Evolutionary conservation across 1,140 invertebrate genomes (phyloP).

Genomic region (Zaprionus africanus): DNA sequence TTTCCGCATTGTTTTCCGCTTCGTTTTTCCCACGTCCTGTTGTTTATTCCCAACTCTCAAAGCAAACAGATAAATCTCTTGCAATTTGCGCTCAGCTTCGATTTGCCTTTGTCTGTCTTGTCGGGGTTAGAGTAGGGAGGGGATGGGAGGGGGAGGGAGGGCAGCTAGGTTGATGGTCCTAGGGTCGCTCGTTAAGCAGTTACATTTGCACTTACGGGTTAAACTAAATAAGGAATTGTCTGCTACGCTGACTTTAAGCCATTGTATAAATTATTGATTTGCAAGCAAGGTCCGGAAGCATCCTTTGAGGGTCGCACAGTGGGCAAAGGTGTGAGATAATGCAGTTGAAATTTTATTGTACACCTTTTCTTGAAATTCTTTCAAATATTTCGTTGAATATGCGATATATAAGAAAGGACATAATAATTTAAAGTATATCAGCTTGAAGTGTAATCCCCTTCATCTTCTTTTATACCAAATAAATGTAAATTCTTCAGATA

Average conservation of each 20-base stretch:
- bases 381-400: not conserved
- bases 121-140: not conserved
- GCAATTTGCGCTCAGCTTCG: slow-evolving; percentile 64
- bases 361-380: not conserved
- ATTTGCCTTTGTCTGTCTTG: not conserved
- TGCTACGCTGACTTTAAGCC: slow-evolving; percentile 64
- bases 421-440: too few relatives aligned
- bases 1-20: slow-evolving; percentile 25
- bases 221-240: slow-evolving; percentile 69
- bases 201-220: slow-evolving; percentile 54
- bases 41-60: slow-evolving; percentile 33
- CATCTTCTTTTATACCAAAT: too few relatives aligned
- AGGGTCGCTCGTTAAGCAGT: slow-evolving; percentile 65
- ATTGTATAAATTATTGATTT: slow-evolving; percentile 77
- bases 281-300: slow-evolving; percentile 1
- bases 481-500: too few relatives aligned
- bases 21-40: slow-evolving; percentile 7
- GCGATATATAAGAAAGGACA: too few relatives aligned
- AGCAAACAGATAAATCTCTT: slow-evolving; percentile 76
- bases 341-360: not conserved
- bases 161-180: not conserved
- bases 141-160: not conserved
- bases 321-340: not conserved
- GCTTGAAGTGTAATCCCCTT: too few relatives aligned
- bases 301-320: slow-evolving; percentile 7